A percentile compares a stretch with the other conserved stretches of the same genome.
phyloP scores from a whole-genome alignment of 2,797 vertebrate genomes.

The Alexandromys oeconomus region DNA sequence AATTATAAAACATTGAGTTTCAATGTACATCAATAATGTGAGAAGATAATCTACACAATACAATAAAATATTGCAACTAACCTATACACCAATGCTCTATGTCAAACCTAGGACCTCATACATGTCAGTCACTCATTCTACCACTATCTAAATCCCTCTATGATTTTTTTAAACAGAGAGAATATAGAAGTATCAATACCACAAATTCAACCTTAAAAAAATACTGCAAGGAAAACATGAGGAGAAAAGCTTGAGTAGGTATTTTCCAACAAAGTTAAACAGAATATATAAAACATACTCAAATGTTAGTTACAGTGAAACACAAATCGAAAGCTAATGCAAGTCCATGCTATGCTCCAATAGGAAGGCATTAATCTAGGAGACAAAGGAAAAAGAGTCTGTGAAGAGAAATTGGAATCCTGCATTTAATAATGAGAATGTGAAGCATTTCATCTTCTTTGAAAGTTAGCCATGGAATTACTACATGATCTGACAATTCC shows the following conservation, averaged over 20 bases:
- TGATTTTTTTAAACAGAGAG: neutral
- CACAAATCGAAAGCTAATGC: neutral
- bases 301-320: neutral
- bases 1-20: neutral
- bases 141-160: neutral
- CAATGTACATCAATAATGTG: neutral
- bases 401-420: neutral
- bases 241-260: neutral
- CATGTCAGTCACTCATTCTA: neutral
- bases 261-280: neutral
- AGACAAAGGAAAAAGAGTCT: neutral
- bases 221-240: neutral
- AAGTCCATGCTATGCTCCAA: neutral
- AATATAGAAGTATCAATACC: neutral
- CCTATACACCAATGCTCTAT: neutral
- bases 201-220: neutral
- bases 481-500: neutral
- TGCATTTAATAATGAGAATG: neutral
- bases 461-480: neutral
- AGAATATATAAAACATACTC: neutral
- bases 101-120: too few relatives aligned
- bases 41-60: neutral
- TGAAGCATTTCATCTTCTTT: neutral
- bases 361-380: neutral
- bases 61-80: constrained; percentile 1